Evolutionary conservation across 2,888 invertebrate species (phyloP).

Genomic region (Megaustenia siamemsis): DNA sequence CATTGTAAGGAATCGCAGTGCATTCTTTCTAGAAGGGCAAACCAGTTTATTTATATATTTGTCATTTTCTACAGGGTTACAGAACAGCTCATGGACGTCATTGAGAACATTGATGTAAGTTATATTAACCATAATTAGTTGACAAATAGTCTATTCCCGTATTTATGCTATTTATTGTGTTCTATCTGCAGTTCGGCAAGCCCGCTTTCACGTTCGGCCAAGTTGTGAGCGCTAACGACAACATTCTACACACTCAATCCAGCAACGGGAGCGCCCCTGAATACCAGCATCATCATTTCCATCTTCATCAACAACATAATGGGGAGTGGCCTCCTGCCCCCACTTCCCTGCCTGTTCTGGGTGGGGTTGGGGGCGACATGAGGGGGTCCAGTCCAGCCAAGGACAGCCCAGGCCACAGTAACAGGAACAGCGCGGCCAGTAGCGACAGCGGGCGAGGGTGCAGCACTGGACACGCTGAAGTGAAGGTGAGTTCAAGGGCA

Average conservation of each 20-base stretch:
- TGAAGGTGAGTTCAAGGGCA: conserved; percentile 55
- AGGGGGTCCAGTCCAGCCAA: conserved; percentile 67
- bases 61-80: too few species aligned
- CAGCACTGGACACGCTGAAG: conserved; percentile 68
- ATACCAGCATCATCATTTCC: conserved; percentile 24
- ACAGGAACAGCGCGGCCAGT: conserved; percentile 78
- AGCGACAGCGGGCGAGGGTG: conserved; percentile 77
- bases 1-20: too few species aligned
- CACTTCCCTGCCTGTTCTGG: conserved; percentile 46
- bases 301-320: conserved; percentile 45
- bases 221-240: conserved; percentile 44
- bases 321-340: conserved; percentile 47
- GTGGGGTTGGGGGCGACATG: conserved; percentile 62
- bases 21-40: too few species aligned
- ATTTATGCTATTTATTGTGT: background rate
- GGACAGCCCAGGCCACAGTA: conserved; percentile 76
- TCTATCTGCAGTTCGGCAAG: conserved; percentile 46
- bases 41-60: too few species aligned
- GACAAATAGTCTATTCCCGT: background rate
- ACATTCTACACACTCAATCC: background rate
- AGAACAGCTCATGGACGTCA: too few species aligned
- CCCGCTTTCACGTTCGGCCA: conserved; percentile 44
- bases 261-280: conserved; percentile 12
- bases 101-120: too few species aligned
- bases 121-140: too few species aligned